phyloP scores from a whole-genome alignment of 2,888 invertebrate species.

The Apamea sordens region DNA sequence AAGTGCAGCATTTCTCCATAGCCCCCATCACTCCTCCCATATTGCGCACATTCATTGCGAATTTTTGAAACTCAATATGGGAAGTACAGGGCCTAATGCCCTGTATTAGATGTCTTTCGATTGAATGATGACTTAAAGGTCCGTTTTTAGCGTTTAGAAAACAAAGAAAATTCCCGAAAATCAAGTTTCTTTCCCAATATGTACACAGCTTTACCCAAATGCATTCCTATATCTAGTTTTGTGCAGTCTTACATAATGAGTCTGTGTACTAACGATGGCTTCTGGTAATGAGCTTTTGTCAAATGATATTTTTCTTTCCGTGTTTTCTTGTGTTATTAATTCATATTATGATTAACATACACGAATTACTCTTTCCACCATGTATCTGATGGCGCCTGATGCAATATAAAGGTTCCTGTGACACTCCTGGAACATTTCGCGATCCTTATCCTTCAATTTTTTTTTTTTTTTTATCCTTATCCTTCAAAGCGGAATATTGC shows the following conservation, averaged over 20 bases:
- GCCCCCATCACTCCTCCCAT: no score
- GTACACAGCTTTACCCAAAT: constrained; percentile 48
- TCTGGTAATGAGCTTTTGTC: constrained; percentile 51
- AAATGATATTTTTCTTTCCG: constrained; percentile 25
- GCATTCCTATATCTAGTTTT: constrained; percentile 48
- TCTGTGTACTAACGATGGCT: constrained; percentile 49
- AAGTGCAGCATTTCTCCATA: no score
- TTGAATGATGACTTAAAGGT: not conserved
- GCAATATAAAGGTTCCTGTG: not conserved
- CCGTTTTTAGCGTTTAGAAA: not conserved
- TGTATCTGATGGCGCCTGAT: not conserved
- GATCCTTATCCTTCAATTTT: not conserved
- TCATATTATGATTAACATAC: not conserved
- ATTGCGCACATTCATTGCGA: no score
- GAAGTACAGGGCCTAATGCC: not conserved
- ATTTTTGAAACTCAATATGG: no score
- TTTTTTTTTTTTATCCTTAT: no score
- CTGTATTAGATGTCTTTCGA: not conserved
- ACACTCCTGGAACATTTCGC: not conserved
- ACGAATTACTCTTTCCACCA: not conserved
- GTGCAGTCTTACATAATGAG: constrained; percentile 46
- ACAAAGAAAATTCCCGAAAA: not conserved
- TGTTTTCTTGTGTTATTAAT: constrained; percentile 12
- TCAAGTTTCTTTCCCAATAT: not conserved
- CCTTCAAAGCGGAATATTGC: not conserved